Percentiles rank a stretch among this genome's conserved stretches.
phyloP scores from a whole-genome alignment of 2,113 vertebrate species.

The Eptatretus burgeri region DNA sequence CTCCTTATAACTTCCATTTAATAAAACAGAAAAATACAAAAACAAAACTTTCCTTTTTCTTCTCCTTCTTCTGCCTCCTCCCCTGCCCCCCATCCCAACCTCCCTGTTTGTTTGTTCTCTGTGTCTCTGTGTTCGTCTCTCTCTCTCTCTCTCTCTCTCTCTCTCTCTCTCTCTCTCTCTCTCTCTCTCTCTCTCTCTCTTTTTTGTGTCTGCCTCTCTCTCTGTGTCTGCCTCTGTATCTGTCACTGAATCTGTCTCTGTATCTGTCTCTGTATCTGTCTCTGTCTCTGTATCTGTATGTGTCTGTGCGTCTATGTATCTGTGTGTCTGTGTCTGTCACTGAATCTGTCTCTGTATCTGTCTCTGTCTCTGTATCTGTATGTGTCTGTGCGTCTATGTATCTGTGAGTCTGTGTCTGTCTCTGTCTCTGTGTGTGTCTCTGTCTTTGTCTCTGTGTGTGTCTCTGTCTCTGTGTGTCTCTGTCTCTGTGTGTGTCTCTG shows the following conservation, averaged over 20 bases:
- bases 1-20: no score
- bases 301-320: neutral
- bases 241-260: neutral
- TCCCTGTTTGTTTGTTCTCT: neutral
- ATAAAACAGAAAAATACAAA: no score
- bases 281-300: neutral
- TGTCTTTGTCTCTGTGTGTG: slow-evolving; percentile 1
- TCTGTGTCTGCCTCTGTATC: neutral
- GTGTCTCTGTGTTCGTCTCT: neutral
- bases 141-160: neutral
- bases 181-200: neutral
- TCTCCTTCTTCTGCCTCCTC: no score
- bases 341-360: neutral
- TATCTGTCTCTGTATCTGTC: neutral
- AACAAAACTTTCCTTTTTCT: no score
- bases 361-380: neutral
- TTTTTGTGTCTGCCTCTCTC: neutral
- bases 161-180: neutral
- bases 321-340: neutral
- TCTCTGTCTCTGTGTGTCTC: neutral
- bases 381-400: neutral
- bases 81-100: neutral
- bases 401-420: neutral
- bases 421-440: neutral
- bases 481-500: neutral